Evolutionary conservation across 2,113 vertebrate species (phyloP).

Genomic region (Gasterosteus aculeatus): DNA sequence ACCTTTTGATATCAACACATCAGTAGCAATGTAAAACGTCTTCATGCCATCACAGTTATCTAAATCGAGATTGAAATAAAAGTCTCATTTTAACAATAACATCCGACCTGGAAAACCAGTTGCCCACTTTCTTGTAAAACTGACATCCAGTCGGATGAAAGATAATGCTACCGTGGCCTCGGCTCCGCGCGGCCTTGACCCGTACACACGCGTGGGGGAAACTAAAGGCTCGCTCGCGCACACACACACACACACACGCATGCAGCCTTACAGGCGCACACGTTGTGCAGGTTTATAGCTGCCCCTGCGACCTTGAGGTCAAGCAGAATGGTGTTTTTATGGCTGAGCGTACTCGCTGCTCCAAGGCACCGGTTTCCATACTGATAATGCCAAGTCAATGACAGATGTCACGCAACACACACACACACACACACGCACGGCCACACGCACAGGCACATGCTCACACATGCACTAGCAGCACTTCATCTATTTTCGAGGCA

Average conservation of each 20-base stretch:
- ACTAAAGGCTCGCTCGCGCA: slow-evolving; percentile 5
- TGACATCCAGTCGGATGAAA: slow-evolving; percentile 5
- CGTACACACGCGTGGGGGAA: slow-evolving; percentile 10
- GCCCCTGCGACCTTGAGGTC: slow-evolving; percentile 58
- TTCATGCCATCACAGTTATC: not conserved
- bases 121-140: not conserved
- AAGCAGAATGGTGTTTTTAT: slow-evolving; percentile 62
- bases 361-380: slow-evolving; percentile 52
- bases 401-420: slow-evolving; percentile 66
- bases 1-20: not conserved
- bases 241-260: not conserved
- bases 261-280: not conserved
- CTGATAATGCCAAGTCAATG: slow-evolving; percentile 69
- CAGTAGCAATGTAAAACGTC: not conserved
- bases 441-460: slow-evolving; percentile 46
- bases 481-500: slow-evolving; percentile 71
- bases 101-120: not conserved
- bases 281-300: slow-evolving; percentile 36
- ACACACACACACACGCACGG: slow-evolving; percentile 32
- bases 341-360: slow-evolving; percentile 39
- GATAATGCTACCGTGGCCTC: slow-evolving; percentile 5
- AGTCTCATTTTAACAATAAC: not conserved
- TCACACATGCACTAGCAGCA: slow-evolving; percentile 53
- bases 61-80: not conserved
- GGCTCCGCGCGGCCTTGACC: slow-evolving; percentile 31